phyloP scores from a whole-genome alignment of 2,113 vertebrate genomes.

The Gymnorhina tibicen region DNA sequence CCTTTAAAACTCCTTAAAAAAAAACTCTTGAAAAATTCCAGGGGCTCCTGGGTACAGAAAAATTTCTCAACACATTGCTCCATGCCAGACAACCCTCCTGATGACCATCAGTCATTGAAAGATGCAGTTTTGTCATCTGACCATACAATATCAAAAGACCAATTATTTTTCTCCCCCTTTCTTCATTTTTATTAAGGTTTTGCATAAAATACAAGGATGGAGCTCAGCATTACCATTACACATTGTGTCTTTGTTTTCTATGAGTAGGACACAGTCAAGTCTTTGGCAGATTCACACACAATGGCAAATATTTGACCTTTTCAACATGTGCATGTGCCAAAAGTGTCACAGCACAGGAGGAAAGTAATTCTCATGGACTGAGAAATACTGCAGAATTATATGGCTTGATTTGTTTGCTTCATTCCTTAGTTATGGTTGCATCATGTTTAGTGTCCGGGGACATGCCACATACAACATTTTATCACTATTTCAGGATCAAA shows the following conservation, averaged over 20 bases:
- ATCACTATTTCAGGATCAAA: neutral
- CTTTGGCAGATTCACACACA: neutral
- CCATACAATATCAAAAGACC: neutral
- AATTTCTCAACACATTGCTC: neutral
- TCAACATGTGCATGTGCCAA: fast-evolving
- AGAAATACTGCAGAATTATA: neutral
- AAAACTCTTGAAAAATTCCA: neutral
- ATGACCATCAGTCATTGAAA: neutral
- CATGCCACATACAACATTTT: neutral
- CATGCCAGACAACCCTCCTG: neutral
- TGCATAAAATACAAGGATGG: neutral
- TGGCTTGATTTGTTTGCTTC: neutral
- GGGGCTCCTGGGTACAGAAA: neutral
- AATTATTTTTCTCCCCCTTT: neutral
- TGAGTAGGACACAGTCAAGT: neutral
- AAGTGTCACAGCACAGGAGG: neutral
- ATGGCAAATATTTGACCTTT: neutral
- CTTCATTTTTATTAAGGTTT: neutral
- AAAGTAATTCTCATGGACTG: neutral
- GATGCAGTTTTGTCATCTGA: neutral
- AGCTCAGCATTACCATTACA: neutral
- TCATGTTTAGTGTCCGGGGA: neutral
- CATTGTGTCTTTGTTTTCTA: neutral
- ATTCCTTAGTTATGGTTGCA: neutral
- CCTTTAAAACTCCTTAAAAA: neutral